phyloP scores from a whole-genome alignment of 2,113 vertebrate species.

The Crocuta crocuta region DNA sequence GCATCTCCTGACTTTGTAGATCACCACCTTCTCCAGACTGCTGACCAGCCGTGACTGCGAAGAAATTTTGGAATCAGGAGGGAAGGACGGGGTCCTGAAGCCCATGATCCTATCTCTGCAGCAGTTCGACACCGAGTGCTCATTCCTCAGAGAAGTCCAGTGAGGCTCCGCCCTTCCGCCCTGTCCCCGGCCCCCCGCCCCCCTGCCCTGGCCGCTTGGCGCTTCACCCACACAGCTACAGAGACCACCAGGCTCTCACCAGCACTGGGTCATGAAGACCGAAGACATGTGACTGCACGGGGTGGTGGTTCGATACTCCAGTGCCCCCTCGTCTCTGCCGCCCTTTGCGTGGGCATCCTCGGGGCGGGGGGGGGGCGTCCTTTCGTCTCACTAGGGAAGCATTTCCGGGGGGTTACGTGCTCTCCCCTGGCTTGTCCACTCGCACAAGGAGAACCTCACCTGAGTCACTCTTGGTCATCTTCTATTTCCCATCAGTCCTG shows the following conservation, averaged over 20 bases:
- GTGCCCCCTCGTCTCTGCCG: accelerated
- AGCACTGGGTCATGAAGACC: accelerated
- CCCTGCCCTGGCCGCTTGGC: accelerated
- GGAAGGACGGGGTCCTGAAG: constrained; percentile 65
- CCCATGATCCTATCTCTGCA: constrained; percentile 92
- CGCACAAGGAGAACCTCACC: neutral
- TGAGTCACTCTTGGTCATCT: accelerated
- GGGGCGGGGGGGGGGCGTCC: no score
- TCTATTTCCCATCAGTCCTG: accelerated
- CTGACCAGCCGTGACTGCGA: constrained; percentile 90
- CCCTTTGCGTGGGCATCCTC: accelerated
- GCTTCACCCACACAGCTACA: accelerated
- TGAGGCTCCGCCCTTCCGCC: constrained; percentile 77
- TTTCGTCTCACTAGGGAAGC: neutral
- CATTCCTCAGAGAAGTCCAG: constrained; percentile 94
- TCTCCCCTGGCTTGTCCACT: accelerated
- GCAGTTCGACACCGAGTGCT: constrained; percentile 96
- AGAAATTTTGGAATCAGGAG: constrained; percentile 81
- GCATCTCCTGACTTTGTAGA: constrained; percentile 80
- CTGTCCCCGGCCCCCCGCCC: accelerated
- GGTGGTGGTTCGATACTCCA: accelerated
- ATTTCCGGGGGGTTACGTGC: accelerated
- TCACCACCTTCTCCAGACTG: constrained; percentile 97
- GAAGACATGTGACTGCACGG: accelerated
- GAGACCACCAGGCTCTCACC: neutral